Conservation (phyloP, 1,140 invertebrate genomes). For the fruit fly (Drosophila melanogaster) region DNA sequence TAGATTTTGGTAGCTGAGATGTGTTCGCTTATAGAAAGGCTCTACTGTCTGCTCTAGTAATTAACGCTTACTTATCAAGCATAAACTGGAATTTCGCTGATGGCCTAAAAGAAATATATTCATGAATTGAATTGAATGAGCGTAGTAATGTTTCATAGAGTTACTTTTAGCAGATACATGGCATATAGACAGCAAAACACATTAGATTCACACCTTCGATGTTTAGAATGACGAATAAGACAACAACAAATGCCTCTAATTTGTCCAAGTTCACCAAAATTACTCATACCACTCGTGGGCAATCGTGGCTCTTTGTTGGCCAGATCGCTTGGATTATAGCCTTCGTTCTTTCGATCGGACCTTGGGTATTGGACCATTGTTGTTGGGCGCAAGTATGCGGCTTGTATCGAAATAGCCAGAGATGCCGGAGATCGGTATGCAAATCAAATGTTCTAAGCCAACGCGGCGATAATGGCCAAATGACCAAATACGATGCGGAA, state of each 20-base stretch:
- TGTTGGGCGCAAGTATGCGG: constrained; percentile 59
- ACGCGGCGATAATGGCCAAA: constrained; percentile 64
- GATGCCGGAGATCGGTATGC: constrained; percentile 49
- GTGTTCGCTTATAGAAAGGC: not conserved
- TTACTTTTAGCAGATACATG: not conserved
- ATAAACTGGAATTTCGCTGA: not conserved
- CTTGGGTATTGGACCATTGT: constrained; percentile 31
- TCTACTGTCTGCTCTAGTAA: not conserved
- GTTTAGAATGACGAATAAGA: not conserved
- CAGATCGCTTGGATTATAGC: constrained; percentile 56
- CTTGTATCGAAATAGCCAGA: constrained; percentile 35
- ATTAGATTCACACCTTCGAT: not conserved
- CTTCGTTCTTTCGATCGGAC: constrained; percentile 39
- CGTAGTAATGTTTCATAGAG: not conserved
- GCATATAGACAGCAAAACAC: not conserved
- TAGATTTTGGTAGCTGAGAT: not conserved
- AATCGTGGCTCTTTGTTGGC: constrained; percentile 32
- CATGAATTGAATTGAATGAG: not conserved
- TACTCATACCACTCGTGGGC: constrained; percentile 32
- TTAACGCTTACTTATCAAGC: constrained; percentile 1
- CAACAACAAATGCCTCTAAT: constrained; percentile 10
- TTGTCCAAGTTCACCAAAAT: constrained; percentile 31
- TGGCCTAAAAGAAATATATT: not conserved
- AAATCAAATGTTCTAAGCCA: constrained; percentile 68
- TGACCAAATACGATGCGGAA: constrained; percentile 64